Percentiles rank a stretch among this genome's conserved stretches.
These are phyloP conservation scores for Ornithoptera alexandrae DNA, from an alignment of 2,888 invertebrate species.

Conservation along the genomic window DNA sequence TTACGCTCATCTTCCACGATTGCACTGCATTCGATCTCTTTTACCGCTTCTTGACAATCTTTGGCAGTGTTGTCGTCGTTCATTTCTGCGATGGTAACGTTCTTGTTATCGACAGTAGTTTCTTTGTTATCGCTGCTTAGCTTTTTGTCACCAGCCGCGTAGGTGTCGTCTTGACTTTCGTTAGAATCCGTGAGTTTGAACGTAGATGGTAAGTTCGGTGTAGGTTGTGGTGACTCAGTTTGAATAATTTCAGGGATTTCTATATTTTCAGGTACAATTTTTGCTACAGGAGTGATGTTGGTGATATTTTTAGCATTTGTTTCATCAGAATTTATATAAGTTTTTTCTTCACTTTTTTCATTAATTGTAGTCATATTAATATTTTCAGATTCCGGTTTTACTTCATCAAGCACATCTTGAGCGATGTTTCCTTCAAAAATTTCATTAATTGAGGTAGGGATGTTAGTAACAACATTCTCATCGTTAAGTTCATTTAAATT, in stretches of 20 bases:
- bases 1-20: slow-evolving; percentile 36
- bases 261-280: slow-evolving; percentile 19
- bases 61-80: slow-evolving; percentile 39
- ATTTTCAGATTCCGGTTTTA: slow-evolving; percentile 10
- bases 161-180: slow-evolving; percentile 14
- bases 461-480: slow-evolving; percentile 34
- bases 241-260: slow-evolving; percentile 20
- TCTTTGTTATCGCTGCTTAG: slow-evolving; percentile 12
- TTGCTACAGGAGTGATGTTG: neutral
- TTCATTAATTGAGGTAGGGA: slow-evolving; percentile 5
- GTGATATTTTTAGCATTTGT: slow-evolving; percentile 5
- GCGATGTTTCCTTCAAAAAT: slow-evolving; percentile 7
- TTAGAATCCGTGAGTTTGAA: neutral
- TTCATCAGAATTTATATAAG: neutral
- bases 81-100: slow-evolving; percentile 11
- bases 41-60: slow-evolving; percentile 41
- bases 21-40: slow-evolving; percentile 52
- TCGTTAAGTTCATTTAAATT: slow-evolving; percentile 33
- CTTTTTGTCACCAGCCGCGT: slow-evolving; percentile 16
- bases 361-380: neutral
- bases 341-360: slow-evolving; percentile 5
- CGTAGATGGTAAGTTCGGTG: slow-evolving; percentile 2
- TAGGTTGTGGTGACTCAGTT: slow-evolving; percentile 19
- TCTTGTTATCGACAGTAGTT: slow-evolving; percentile 2
- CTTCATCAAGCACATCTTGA: neutral